Percentiles rank a stretch among this genome's conserved stretches.
These are phyloP conservation scores for Troglohyphantes excavatus DNA, from an alignment of 2,888 invertebrate species.

Conservation along the genomic window DNA sequence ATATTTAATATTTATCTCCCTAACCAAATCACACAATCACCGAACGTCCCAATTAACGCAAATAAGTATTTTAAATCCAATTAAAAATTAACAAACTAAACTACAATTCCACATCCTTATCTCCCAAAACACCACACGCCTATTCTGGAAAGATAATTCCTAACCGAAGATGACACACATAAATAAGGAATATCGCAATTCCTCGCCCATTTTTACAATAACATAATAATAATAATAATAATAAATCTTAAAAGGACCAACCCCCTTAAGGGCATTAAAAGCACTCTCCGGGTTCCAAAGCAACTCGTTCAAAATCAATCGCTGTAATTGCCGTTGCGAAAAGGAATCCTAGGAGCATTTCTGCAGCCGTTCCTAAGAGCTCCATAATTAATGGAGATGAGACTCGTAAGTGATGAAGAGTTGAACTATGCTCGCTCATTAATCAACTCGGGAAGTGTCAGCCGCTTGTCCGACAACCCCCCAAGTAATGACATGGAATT, in stretches of 20 bases:
- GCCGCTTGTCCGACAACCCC: constrained; percentile 58
- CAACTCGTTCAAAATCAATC: constrained; percentile 54
- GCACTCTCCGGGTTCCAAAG: constrained; percentile 7
- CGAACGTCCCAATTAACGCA: too few species aligned
- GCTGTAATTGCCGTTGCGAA: constrained; percentile 37
- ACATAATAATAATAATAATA: background rate
- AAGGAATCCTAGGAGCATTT: constrained; percentile 18
- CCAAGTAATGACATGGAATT: constrained; percentile 69
- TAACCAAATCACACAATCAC: too few species aligned
- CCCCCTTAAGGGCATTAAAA: background rate
- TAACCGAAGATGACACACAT: background rate
- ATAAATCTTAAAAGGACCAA: background rate
- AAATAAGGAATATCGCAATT: background rate
- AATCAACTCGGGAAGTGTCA: constrained; percentile 66
- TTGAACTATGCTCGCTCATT: constrained; percentile 54
- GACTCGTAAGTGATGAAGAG: constrained; percentile 53
- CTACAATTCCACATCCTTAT: too few species aligned
- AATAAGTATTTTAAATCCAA: too few species aligned
- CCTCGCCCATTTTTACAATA: background rate
- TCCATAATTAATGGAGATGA: constrained; percentile 68
- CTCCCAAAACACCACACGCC: too few species aligned
- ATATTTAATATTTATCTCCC: too few species aligned
- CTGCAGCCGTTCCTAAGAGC: constrained; percentile 32
- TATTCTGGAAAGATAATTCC: too few species aligned
- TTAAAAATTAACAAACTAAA: too few species aligned